A percentile compares a stretch with the other conserved stretches of the same genome.
Evolutionary conservation across 1,140 invertebrate species (phyloP).

Genomic region (Ceratitis capitata): DNA sequence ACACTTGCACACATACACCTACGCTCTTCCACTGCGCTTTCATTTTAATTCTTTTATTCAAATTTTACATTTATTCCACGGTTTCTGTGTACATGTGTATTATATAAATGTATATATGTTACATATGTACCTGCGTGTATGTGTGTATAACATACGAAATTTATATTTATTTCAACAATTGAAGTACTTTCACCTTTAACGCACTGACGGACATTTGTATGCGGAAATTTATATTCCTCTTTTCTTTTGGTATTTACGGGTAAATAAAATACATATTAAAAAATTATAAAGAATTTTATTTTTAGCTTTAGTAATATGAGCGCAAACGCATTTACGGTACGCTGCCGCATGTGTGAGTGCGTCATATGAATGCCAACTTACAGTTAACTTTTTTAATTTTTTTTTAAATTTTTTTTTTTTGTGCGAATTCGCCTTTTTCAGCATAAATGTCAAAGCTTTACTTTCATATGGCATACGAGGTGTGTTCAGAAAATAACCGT

Average conservation of each 20-base stretch:
- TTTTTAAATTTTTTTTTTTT: too few species aligned
- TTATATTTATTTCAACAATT: not conserved
- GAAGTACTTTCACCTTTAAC: conserved; percentile 15
- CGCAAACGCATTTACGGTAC: not conserved
- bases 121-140: not conserved
- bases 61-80: not conserved
- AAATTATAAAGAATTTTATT: not conserved
- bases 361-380: not conserved
- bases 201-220: not conserved
- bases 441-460: too few species aligned
- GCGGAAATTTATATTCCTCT: not conserved
- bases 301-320: not conserved
- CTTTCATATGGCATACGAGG: too few species aligned
- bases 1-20: not conserved
- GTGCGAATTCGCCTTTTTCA: too few species aligned
- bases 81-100: not conserved
- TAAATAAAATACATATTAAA: not conserved
- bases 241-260: not conserved
- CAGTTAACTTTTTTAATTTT: not conserved
- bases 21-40: not conserved
- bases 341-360: not conserved
- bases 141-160: not conserved
- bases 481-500: too few species aligned
- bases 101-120: not conserved
- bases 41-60: not conserved